Evolutionary conservation across 2,113 vertebrate genomes (phyloP), one percentile per base, ranked within the genome.

Genomic region (human (Homo sapiens)): DNA sequence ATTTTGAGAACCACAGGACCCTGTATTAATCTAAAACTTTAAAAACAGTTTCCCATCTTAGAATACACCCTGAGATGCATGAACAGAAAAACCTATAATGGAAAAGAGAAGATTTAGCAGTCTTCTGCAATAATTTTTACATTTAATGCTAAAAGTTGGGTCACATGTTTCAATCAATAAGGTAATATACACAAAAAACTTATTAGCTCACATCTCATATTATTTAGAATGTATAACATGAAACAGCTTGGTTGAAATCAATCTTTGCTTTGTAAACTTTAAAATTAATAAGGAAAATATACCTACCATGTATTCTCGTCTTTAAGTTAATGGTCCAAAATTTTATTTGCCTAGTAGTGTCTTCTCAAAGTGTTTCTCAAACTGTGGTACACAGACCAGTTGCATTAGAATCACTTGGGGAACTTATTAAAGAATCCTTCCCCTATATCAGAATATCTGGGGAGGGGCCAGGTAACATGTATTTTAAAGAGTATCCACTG

Each of bases 331-430:
- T 45, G 59, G 80, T 80, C 61, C 83, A 92, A 57, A 97, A 89
- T 96, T 96, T 89, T 85, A 96, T 94, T 92, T 97, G 72, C 81
- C 86, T 97, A 93, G 89, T 78, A 89, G 40, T 85, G 3, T 87
- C 70, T 88, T 94, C 66, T 95, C 95, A 95, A 96, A 92, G 57
- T 90, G 17, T 88, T 93, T 95, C 90, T 95, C 91, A 95, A 97
- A 96, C 93, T 94, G 66, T 68, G 66, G 81, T 94, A 88, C 59
- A 88, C 35, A 93, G 73, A 93, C 87, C 85, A 94, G 85, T 52
- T 91, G 52, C 91, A 85, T 95, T 96, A 95, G 82, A 96, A 73
- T 87, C 72, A 76, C 76, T 25, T 93, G 84, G 82, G 66, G 14
- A 70, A 93, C 38, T 96, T 96, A 96, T 76, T 95, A 93, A 94